phyloP scores from a whole-genome alignment of 2,113 vertebrate species.

The Glaucomys volans region DNA sequence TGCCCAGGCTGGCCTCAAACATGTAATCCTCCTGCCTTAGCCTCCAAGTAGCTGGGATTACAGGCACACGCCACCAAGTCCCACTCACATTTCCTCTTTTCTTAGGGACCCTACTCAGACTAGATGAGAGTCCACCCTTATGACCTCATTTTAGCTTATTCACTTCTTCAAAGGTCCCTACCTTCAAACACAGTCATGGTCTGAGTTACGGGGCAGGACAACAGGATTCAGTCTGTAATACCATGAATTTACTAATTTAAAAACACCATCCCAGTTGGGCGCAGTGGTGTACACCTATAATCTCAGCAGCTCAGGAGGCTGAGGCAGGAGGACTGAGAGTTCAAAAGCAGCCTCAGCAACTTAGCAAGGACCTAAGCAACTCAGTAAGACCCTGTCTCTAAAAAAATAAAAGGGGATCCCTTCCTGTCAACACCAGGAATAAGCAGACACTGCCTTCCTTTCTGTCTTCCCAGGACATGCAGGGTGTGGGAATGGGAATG shows the following conservation, averaged over 20 bases:
- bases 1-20: background rate
- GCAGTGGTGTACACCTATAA: no score
- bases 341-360: no score
- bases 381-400: no score
- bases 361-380: no score
- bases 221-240: background rate
- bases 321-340: no score
- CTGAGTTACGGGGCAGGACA: background rate
- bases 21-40: background rate
- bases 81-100: background rate
- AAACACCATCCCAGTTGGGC: background rate
- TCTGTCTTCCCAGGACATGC: background rate
- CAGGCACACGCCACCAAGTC: background rate
- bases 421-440: no score
- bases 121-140: background rate
- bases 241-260: background rate
- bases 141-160: background rate
- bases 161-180: background rate
- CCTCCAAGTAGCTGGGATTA: background rate
- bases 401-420: no score
- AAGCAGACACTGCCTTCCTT: background rate
- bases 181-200: background rate
- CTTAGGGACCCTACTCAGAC: background rate
- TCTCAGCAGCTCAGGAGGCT: no score
- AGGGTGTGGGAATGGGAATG: background rate